Evolutionary conservation across 2,113 vertebrate genomes (phyloP).

Genomic region (Arothron firmamentum): DNA sequence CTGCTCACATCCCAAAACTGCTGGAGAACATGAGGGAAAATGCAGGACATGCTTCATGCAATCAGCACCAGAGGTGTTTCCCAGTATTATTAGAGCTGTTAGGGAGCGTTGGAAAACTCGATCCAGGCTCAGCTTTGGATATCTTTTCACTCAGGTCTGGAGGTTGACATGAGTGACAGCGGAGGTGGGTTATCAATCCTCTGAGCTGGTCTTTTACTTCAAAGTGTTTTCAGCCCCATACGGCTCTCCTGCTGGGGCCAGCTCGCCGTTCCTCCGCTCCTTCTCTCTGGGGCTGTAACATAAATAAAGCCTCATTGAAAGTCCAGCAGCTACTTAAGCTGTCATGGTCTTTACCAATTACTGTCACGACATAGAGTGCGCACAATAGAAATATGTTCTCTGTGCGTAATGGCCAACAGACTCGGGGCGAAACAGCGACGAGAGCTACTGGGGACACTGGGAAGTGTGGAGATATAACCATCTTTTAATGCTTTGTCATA

Average conservation of each 20-base stretch:
- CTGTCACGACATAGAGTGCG: slow-evolving; percentile 63
- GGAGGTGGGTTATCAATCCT: slow-evolving; percentile 75
- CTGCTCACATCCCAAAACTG: background rate
- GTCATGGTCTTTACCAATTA: slow-evolving; percentile 82
- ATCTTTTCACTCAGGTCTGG: slow-evolving; percentile 51
- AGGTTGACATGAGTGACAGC: slow-evolving; percentile 74
- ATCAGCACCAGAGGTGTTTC: slow-evolving; percentile 36
- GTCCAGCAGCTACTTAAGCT: slow-evolving; percentile 77
- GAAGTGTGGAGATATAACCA: slow-evolving; percentile 1
- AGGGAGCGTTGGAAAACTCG: slow-evolving; percentile 56
- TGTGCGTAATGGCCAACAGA: slow-evolving; percentile 62
- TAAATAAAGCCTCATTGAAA: slow-evolving; percentile 79
- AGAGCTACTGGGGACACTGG: slow-evolving; percentile 8
- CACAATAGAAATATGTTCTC: slow-evolving; percentile 65
- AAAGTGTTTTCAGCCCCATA: slow-evolving; percentile 65
- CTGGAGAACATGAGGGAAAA: slow-evolving; percentile 1
- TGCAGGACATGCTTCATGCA: slow-evolving; percentile 28
- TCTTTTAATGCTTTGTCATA: background rate
- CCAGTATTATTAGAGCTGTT: slow-evolving; percentile 38
- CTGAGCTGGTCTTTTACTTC: slow-evolving; percentile 68
- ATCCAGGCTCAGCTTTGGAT: slow-evolving; percentile 56
- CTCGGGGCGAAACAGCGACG: slow-evolving; percentile 19
- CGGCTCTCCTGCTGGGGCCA: slow-evolving; percentile 66
- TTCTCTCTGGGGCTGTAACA: slow-evolving; percentile 72
- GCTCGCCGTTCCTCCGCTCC: slow-evolving; percentile 72